Conservation (phyloP, 1,140 invertebrate genomes). For the Ladona fulva region DNA sequence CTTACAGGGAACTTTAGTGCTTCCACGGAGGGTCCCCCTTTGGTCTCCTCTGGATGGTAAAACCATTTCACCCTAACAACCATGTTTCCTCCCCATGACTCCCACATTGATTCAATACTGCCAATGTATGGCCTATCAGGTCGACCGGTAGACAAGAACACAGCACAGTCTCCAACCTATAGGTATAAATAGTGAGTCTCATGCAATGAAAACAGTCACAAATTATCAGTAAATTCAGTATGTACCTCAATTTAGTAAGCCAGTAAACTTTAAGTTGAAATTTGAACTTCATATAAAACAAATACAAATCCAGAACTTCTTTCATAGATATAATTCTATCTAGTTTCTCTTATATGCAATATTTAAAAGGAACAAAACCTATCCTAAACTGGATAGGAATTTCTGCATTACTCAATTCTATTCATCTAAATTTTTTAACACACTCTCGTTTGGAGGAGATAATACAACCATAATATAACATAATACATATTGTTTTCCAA, state of each 20-base stretch:
- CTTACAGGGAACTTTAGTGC: constrained; percentile 63
- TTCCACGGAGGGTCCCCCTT: constrained; percentile 44
- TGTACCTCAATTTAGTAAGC: too few species aligned
- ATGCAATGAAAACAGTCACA: not conserved
- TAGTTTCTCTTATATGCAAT: too few species aligned
- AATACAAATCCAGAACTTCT: too few species aligned
- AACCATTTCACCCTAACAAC: constrained; percentile 90
- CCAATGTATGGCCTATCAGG: constrained; percentile 88
- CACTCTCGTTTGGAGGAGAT: too few species aligned
- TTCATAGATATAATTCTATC: too few species aligned
- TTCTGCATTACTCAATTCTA: too few species aligned
- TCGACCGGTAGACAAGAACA: constrained; percentile 81
- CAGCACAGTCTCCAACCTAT: constrained; percentile 80
- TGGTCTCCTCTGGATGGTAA: constrained; percentile 92
- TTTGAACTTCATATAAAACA: not conserved
- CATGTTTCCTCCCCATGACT: constrained; percentile 75
- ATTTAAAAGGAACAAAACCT: constrained; percentile 12
- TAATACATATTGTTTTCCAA: too few species aligned
- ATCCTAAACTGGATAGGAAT: constrained; percentile 6
- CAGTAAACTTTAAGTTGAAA: not conserved
- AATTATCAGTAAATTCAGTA: too few species aligned
- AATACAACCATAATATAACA: too few species aligned
- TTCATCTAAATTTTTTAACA: too few species aligned
- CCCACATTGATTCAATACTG: constrained; percentile 83
- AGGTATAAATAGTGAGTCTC: constrained; percentile 16